These are phyloP conservation scores for Scytalopus superciliaris DNA, from an alignment of 2,113 vertebrate genomes.

Conservation along the genomic window DNA sequence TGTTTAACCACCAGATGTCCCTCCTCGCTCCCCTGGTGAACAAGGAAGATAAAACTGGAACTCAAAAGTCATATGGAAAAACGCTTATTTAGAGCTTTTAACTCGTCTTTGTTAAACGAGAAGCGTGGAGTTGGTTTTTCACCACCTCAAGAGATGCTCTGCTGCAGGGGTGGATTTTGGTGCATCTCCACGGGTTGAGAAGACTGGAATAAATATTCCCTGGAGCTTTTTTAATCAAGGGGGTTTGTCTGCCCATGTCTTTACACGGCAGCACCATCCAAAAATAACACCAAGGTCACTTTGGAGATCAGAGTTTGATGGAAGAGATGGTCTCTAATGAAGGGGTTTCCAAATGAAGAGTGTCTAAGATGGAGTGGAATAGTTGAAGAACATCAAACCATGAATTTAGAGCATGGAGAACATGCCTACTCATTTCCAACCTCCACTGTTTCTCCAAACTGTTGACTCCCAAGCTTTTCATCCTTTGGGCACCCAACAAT, in stretches of 20 bases:
- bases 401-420: not conserved
- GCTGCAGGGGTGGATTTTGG: not conserved
- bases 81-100: not conserved
- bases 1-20: conserved; percentile 47
- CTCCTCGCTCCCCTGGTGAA: conserved; percentile 2
- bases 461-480: not conserved
- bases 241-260: not conserved
- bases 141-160: not conserved
- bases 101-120: not conserved
- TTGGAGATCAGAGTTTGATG: not conserved
- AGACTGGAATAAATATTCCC: not conserved
- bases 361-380: not conserved
- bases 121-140: not conserved
- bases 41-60: not conserved
- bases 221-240: not conserved
- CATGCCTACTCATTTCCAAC: not conserved
- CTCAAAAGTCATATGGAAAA: not conserved
- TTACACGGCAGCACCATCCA: not conserved
- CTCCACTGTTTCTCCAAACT: not conserved
- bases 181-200: not conserved
- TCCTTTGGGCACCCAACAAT: not conserved
- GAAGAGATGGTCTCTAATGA: not conserved
- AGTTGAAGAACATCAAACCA: not conserved
- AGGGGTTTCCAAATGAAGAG: not conserved
- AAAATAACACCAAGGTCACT: not conserved